Percentiles rank a stretch among this genome's conserved stretches.
phyloP scores from a whole-genome alignment of 2,888 invertebrate species.

The Isoperla grammatica region DNA sequence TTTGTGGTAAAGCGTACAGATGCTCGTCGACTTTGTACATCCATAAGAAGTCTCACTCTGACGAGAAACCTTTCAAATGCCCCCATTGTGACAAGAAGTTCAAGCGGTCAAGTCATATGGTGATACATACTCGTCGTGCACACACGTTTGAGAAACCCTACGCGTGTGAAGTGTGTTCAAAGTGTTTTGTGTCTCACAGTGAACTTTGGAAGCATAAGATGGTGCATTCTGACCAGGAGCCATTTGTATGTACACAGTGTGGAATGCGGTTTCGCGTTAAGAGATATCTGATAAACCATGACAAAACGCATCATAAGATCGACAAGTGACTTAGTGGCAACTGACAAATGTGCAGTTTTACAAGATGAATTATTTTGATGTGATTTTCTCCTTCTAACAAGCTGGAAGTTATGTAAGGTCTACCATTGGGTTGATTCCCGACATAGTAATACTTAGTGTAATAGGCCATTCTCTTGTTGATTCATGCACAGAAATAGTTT shows the following conservation, averaged over 20 bases:
- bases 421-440: no score
- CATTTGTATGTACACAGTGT: not conserved
- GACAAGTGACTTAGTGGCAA: no score
- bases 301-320: not conserved
- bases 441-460: no score
- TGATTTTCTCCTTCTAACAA: no score
- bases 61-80: conserved; percentile 39
- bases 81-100: conserved; percentile 4
- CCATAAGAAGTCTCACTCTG: conserved; percentile 49
- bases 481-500: no score
- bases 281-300: not conserved
- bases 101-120: conserved; percentile 1
- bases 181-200: conserved; percentile 1
- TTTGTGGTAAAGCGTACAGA: conserved; percentile 43
- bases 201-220: not conserved
- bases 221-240: conserved; percentile 4
- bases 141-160: conserved; percentile 1
- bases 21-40: conserved; percentile 11
- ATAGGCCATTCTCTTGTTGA: no score
- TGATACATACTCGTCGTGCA: conserved; percentile 1
- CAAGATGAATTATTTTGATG: no score
- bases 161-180: not conserved
- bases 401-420: no score
- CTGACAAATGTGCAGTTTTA: no score
- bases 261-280: not conserved